A percentile compares a stretch with the other conserved stretches of the same genome.
Conservation (phyloP, 2,113 vertebrate species). For the Gracilinanus agilis region DNA sequence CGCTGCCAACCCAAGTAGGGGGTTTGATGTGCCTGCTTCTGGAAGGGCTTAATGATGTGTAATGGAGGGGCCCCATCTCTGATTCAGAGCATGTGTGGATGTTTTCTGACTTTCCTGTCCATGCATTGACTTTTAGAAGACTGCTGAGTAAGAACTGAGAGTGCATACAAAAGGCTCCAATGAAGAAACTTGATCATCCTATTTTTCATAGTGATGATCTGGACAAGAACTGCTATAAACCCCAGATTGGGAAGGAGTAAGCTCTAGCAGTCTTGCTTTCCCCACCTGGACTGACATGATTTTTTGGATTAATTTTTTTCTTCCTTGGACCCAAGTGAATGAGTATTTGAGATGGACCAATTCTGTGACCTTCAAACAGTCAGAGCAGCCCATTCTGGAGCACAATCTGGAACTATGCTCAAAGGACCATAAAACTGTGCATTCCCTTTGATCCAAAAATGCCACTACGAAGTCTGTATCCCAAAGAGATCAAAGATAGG, state of each 20-base stretch:
- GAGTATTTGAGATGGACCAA: not conserved
- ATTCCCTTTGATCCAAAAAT: too few species aligned
- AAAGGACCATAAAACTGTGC: too few species aligned
- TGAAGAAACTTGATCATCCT: not conserved
- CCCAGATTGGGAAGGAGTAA: not conserved
- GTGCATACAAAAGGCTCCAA: not conserved
- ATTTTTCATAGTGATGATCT: not conserved
- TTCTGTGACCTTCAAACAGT: not conserved
- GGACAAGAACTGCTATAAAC: not conserved
- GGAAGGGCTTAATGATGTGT: not conserved
- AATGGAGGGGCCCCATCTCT: not conserved
- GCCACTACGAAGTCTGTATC: too few species aligned
- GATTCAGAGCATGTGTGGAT: not conserved
- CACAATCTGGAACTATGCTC: too few species aligned
- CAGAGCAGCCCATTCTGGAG: not conserved
- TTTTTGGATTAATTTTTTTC: not conserved
- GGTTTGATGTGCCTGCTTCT: not conserved
- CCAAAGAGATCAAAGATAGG: too few species aligned
- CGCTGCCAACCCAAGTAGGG: not conserved
- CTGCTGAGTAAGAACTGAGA: not conserved
- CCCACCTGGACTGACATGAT: not conserved
- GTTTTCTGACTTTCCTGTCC: not conserved
- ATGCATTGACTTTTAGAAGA: not conserved
- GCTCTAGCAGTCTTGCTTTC: not conserved
- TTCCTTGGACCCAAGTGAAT: not conserved